A percentile compares a stretch with the other conserved stretches of the same genome.
Evolutionary conservation across 2,888 invertebrate genomes (phyloP).

Genomic region (Hartigia nigra): DNA sequence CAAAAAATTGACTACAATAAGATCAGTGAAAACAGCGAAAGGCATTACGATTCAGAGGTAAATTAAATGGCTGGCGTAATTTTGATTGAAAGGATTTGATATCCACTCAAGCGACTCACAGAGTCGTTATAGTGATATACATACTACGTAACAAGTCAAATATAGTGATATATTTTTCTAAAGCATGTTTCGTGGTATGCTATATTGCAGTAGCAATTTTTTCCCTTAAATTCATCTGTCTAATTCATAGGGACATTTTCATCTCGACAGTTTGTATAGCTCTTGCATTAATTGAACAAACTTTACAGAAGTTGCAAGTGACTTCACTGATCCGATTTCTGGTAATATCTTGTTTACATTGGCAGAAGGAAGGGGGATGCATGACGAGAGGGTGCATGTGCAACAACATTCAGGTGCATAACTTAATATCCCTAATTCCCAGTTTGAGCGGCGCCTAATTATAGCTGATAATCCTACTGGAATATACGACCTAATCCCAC

Average conservation of each 20-base stretch:
- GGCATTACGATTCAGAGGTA: background rate
- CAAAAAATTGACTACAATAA: background rate
- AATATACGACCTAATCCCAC: slow-evolving; percentile 24
- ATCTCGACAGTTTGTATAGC: slow-evolving; percentile 26
- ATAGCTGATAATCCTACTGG: slow-evolving; percentile 38
- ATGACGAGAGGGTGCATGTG: slow-evolving; percentile 43
- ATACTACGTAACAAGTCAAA: too few relatives aligned
- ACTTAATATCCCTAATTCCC: slow-evolving; percentile 37
- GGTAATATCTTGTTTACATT: slow-evolving; percentile 46
- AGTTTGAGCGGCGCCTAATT: slow-evolving; percentile 32
- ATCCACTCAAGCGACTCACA: too few relatives aligned
- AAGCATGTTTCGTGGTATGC: too few relatives aligned
- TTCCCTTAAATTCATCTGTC: slow-evolving; percentile 10
- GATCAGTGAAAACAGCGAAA: background rate
- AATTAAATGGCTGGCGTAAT: background rate
- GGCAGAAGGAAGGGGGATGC: slow-evolving; percentile 30
- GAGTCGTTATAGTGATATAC: too few relatives aligned
- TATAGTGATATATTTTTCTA: too few relatives aligned
- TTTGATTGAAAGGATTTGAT: background rate
- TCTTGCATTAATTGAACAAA: slow-evolving; percentile 25
- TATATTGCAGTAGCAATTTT: background rate
- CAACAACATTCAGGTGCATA: slow-evolving; percentile 54
- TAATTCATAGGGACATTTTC: background rate
- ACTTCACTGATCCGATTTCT: slow-evolving; percentile 38
- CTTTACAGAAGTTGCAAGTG: slow-evolving; percentile 7